phyloP scores from a whole-genome alignment of 2,113 vertebrate species.

The Tichodroma muraria region DNA sequence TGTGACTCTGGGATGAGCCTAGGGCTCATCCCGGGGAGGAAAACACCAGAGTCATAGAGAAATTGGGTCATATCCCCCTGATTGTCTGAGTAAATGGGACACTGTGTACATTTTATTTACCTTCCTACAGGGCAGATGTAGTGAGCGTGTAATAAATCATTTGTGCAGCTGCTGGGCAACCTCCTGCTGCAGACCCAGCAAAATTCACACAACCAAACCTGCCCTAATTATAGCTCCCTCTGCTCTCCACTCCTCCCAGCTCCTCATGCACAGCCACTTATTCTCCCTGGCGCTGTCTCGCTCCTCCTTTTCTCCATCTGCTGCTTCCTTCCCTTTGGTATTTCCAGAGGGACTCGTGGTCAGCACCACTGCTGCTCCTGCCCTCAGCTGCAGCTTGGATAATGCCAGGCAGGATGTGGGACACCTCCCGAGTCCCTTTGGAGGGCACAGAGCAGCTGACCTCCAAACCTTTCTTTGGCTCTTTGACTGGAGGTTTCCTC shows the following conservation, averaged over 20 bases:
- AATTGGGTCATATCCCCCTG: conserved; percentile 59
- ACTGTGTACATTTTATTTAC: conserved; percentile 61
- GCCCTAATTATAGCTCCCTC: conserved; percentile 57
- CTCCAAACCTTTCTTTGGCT: neutral
- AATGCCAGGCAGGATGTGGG: neutral
- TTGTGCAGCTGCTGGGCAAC: conserved; percentile 63
- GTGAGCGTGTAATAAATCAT: conserved; percentile 63
- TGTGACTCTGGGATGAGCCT: neutral
- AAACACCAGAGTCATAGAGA: neutral
- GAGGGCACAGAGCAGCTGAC: neutral
- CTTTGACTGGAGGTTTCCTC: accelerated
- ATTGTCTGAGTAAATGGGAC: conserved; percentile 61
- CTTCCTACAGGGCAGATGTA: conserved; percentile 65
- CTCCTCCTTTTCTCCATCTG: conserved; percentile 47
- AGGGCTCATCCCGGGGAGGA: neutral
- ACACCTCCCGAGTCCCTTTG: neutral
- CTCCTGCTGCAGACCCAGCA: conserved; percentile 61
- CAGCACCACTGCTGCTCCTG: neutral
- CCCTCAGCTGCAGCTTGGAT: neutral
- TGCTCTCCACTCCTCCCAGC: neutral
- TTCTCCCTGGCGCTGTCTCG: neutral
- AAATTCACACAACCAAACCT: conserved; percentile 54
- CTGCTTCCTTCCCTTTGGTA: neutral
- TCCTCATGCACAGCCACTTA: neutral
- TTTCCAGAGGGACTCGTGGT: neutral